phyloP scores from a whole-genome alignment of 2,113 vertebrate genomes.

The Acanthochromis polyacanthus region DNA sequence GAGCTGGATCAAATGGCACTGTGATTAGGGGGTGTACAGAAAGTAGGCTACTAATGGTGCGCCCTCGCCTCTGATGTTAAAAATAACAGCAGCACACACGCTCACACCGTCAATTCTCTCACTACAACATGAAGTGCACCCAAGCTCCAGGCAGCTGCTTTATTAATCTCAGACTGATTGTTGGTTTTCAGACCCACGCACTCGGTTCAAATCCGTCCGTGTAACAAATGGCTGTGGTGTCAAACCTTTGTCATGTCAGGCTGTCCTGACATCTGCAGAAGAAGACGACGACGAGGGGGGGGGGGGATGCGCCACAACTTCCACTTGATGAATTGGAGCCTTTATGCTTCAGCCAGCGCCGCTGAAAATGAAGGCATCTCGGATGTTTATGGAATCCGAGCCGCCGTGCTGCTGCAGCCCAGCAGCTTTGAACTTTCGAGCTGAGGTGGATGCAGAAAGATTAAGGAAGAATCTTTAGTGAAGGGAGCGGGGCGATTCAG shows the following conservation, averaged over 20 bases:
- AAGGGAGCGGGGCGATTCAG: neutral
- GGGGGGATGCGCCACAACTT: conserved; percentile 33
- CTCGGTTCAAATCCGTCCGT: conserved; percentile 40
- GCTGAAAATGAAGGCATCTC: conserved; percentile 49
- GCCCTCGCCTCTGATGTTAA: conserved; percentile 71
- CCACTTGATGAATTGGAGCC: conserved; percentile 59
- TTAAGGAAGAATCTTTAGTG: neutral
- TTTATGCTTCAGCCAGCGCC: conserved; percentile 46
- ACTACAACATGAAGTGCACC: neutral
- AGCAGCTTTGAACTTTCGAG: conserved; percentile 45
- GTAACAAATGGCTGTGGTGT: conserved; percentile 69
- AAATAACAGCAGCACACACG: conserved; percentile 56
- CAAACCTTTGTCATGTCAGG: conserved; percentile 59
- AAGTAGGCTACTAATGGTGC: conserved; percentile 84
- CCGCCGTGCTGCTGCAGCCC: conserved; percentile 35
- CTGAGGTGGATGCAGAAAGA: conserved; percentile 27
- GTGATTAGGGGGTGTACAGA: conserved; percentile 63
- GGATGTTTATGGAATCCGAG: conserved; percentile 67
- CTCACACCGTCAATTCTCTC: neutral
- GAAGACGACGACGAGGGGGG: neutral
- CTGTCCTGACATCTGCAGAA: conserved; percentile 46
- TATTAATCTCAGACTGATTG: neutral
- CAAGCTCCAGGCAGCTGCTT: neutral
- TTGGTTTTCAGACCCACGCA: conserved; percentile 35
- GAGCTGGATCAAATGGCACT: neutral